These are phyloP conservation scores for Limosa lapponica DNA, from an alignment of 2,797 vertebrate genomes.

Conservation along the genomic window DNA sequence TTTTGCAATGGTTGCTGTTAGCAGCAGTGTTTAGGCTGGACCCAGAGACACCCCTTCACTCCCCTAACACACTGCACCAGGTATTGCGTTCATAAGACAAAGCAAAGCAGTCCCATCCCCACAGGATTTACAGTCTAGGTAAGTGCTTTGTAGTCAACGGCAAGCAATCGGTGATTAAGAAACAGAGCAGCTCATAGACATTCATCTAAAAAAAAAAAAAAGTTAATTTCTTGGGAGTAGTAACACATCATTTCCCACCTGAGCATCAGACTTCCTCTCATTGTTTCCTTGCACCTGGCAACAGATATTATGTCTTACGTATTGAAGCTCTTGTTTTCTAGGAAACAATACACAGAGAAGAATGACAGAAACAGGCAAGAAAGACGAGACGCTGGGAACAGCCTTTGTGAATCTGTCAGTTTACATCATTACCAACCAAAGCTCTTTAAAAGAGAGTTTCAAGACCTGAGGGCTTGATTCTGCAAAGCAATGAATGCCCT, in stretches of 20 bases:
- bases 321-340: slow-evolving; percentile 4
- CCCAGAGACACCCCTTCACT: background rate
- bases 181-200: background rate
- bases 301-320: background rate
- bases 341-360: background rate
- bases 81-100: background rate
- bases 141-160: background rate
- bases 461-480: background rate
- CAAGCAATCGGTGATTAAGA: background rate
- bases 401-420: slow-evolving; percentile 42
- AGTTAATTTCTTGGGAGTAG: background rate
- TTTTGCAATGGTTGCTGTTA: background rate
- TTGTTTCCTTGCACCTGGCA: slow-evolving; percentile 41
- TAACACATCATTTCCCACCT: slow-evolving; percentile 24
- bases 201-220: background rate
- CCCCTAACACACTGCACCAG: background rate
- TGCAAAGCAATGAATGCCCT: background rate
- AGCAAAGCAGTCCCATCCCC: background rate
- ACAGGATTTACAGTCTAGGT: background rate
- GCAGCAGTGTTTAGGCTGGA: background rate
- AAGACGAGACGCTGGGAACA: background rate
- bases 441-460: background rate
- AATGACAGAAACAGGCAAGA: slow-evolving; percentile 37
- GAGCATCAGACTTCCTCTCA: slow-evolving; percentile 20
- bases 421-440: slow-evolving; percentile 8